Conservation (phyloP, 2,113 vertebrate species). For the Ictalurus furcatus region DNA sequence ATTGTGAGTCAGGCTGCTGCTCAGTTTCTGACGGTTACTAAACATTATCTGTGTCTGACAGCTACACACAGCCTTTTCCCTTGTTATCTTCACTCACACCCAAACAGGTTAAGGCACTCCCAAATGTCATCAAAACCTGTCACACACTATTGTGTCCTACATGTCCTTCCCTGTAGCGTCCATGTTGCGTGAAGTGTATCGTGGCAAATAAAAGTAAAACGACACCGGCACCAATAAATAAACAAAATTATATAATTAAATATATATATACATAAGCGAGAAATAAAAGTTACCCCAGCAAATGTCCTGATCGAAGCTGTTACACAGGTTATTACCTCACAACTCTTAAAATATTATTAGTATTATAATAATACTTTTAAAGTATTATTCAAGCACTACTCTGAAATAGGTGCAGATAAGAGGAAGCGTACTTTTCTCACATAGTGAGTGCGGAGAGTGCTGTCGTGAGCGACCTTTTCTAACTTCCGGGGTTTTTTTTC, state of each 20-base stretch:
- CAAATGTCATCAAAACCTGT: conserved; percentile 61
- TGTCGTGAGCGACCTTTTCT: background rate
- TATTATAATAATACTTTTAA: no score
- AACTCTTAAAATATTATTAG: no score
- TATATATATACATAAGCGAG: background rate
- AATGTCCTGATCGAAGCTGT: background rate
- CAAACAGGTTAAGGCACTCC: conserved; percentile 54
- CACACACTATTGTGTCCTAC: conserved; percentile 55
- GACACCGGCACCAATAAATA: background rate
- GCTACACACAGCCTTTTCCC: conserved; percentile 37
- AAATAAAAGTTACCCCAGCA: conserved; percentile 64
- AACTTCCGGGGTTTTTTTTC: background rate
- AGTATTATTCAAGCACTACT: background rate
- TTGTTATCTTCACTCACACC: conserved; percentile 62
- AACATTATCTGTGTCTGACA: conserved; percentile 69
- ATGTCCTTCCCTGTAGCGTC: background rate
- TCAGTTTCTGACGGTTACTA: conserved; percentile 63
- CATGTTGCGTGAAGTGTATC: background rate
- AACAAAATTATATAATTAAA: background rate
- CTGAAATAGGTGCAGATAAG: background rate
- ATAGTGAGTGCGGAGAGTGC: background rate
- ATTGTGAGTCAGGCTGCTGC: background rate
- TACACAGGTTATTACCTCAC: no score
- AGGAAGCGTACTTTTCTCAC: background rate
- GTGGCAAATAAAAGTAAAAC: background rate